Base-by-base conservation (phyloP, 2,888 invertebrate species). In the Aplocera efformata region DNA sequence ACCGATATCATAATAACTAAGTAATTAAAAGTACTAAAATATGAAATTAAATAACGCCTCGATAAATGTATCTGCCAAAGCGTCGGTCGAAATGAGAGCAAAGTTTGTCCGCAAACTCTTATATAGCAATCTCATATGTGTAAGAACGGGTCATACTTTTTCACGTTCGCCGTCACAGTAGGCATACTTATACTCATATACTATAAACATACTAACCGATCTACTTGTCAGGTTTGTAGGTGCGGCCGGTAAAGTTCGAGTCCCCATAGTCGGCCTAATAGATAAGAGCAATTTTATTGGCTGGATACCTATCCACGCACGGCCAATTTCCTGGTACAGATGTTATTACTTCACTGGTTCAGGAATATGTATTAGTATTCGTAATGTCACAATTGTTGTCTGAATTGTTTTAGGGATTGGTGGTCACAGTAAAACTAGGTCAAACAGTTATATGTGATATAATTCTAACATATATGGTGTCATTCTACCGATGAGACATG, bases 21-120 rank as follows among this genome's bases (percentile, higher is more conserved):
- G n/a, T 28, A 40, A 40, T 59, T 40, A 33, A 29, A 28, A 17
- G 13, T 3, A 5, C 35, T 39, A 55, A 50, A 49, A 35, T 50
- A 36, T 40, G 30, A 45, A 40, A 17, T 29, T 21, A 6, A 17
- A 17, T 17, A 27, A 30, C 49, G 51, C 42, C 58, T 58, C 54
- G 56, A 58, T 60, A 68, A 70, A 71, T 75, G 85, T 82, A 77
- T 82, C 76, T 76, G 78, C 79, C 77, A 81, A 86, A 82, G 75
- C 80, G 79, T 72, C 72, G 75, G 79, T 79, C 71, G 80, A 88
- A 88, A 88, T 88, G 86, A 88, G 86, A 86, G 86, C 85, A 86
- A 80, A 79, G 59, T 79, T 68, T 65, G 77, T 65, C 70, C 63
- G 83, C 78, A 68, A 83, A 79, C 68, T 70, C 84, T 88, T 88